Evolutionary conservation across 2,888 invertebrate genomes (phyloP).

Genomic region (Hyppa rectilinea): DNA sequence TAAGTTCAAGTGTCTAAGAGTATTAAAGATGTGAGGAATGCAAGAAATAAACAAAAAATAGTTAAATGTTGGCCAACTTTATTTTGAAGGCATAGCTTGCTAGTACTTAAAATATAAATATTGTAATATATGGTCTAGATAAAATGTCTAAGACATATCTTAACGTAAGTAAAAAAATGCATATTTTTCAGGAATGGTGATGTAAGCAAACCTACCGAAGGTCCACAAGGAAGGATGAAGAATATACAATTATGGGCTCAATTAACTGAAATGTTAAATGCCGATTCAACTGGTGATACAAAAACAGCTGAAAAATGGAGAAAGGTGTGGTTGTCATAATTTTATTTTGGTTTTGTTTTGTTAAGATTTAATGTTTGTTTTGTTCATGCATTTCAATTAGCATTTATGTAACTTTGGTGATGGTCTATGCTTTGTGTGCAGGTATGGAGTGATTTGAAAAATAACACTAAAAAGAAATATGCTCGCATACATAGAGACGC

Average conservation of each 20-base stretch:
- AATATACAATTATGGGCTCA: background rate
- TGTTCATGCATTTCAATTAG: background rate
- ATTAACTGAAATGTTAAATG: background rate
- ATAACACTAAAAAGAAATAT: background rate
- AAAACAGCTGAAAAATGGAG: slow-evolving; percentile 11
- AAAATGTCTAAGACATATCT: background rate
- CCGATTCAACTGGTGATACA: too few relatives aligned
- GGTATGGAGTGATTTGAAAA: slow-evolving; percentile 6
- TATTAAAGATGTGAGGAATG: too few relatives aligned
- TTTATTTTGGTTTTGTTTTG: background rate
- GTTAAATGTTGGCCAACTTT: too few relatives aligned
- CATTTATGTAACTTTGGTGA: background rate
- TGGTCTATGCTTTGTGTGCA: slow-evolving; percentile 2
- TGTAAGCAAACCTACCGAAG: background rate
- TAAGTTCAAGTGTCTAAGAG: too few relatives aligned
- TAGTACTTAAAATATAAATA: too few relatives aligned
- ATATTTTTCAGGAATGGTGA: slow-evolving; percentile 12
- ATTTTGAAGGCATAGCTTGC: too few relatives aligned
- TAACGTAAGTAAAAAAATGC: background rate
- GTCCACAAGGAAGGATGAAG: background rate
- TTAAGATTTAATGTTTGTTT: background rate
- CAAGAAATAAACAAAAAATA: too few relatives aligned
- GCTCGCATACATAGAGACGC: background rate
- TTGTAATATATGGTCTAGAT: background rate
- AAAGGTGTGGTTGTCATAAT: background rate